Evolutionary conservation across 1,140 invertebrate species (phyloP), one percentile per base, ranked within the genome.

Genomic region (Neotoxoptera formosana): DNA sequence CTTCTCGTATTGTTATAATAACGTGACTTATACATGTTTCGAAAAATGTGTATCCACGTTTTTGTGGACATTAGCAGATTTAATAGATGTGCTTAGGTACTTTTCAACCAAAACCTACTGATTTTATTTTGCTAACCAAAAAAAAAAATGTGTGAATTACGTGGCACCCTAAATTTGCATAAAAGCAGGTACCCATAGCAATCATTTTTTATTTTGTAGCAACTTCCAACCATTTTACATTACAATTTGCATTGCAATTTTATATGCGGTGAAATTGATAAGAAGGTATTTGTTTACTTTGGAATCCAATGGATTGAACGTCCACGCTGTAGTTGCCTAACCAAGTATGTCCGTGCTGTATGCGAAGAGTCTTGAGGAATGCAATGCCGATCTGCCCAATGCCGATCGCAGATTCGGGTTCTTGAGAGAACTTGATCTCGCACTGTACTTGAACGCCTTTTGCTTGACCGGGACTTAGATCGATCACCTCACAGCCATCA

Each of bases 261-360:
- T n/a, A 21, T 81, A 21, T 36, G n/a, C n/a, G 6, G 17, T 81
- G 34, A 1, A 83, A 76, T 76, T 76, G 7, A 76, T n/a, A 7
- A 76, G 14, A n/a, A 76, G 1, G 14, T n/a, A 76, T 76, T 76
- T 76, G n/a, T 76, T 76, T 76, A 94, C 94, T 94, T 94, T 94
- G 93, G 93, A 95, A 95, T 56, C 94, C 94, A 88, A 95, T 95
- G 20, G 95, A 95, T 86, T 95, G 95, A 34, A 95, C 94, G 94
- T 95, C 95, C 47, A 95, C 94, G 45, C 94, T 94, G 93, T 94
- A 95, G 51, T 94, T 94, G 36, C 95, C 95, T 11, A 95, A 94
- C 94, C 94, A 95, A 25, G 94, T 94, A 41, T 95, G 94, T 2
- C 94, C 94, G 81, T 95, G 95, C 21, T 94, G 94, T 56, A 95